These are phyloP conservation scores for Aphis gossypii DNA, from an alignment of 1,140 invertebrate species.

Conservation along the genomic window DNA sequence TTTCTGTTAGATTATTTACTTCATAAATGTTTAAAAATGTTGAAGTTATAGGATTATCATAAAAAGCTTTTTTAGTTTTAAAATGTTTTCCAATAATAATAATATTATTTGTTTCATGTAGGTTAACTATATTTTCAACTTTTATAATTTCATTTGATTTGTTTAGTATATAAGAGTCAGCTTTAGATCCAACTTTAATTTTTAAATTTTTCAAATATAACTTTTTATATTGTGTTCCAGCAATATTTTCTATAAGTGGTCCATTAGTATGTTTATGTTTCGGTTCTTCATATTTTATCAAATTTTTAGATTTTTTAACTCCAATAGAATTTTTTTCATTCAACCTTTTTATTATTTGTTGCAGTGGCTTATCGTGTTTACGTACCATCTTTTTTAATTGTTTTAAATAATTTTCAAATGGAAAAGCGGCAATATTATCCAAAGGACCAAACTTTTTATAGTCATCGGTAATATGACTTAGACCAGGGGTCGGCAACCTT, in stretches of 20 bases:
- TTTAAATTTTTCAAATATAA: not conserved
- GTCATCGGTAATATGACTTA: not conserved
- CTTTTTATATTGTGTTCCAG: not conserved
- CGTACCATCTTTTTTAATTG: not conserved
- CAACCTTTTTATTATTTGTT: not conserved
- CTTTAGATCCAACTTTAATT: not conserved
- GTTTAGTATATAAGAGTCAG: not conserved
- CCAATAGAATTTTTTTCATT: not conserved
- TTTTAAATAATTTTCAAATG: conserved; percentile 20
- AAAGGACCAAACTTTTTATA: not conserved
- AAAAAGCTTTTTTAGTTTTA: not conserved
- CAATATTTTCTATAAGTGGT: not conserved
- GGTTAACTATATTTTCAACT: not conserved
- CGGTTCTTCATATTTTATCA: not conserved
- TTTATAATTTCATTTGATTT: not conserved
- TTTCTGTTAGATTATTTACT: not conserved
- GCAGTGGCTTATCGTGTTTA: conserved; percentile 4
- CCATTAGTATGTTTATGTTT: not conserved
- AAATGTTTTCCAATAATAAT: not conserved
- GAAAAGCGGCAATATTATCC: not conserved
- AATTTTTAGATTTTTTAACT: not conserved
- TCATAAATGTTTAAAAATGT: not conserved
- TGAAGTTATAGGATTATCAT: not conserved
- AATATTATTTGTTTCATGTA: not conserved
- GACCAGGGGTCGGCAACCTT: no score